Evolutionary conservation across 2,113 vertebrate genomes (phyloP), one percentile per base, ranked within the genome.

Genomic region (Ahaetulla prasina): DNA sequence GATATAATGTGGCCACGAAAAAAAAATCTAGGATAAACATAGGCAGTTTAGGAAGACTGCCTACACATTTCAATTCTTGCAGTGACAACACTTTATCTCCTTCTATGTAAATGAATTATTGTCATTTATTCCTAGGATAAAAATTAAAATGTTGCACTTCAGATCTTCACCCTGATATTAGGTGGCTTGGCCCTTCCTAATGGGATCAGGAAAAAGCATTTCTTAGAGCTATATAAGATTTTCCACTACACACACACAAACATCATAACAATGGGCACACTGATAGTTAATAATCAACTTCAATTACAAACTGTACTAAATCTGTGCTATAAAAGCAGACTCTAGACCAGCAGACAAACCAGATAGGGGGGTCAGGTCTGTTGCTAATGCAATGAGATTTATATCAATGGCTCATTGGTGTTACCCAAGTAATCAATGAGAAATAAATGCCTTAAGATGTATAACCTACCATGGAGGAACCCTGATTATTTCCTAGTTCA

Each of bases 401-500:
- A 92, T 92, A 92, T 92, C 92, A 90, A 90, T 90, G 92, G 88
- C 92, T 90, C 92, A 92, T 90, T 92, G 92, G 92, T 92, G 92
- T 90, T 90, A 92, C 92, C 92, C 85, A 89, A 86, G 92, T 92
- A 92, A 92, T 92, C 92, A 92, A 92, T 92, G 92, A 89, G 92
- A 92, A 92, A 92, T 92, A 92, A 92, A 92, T 92, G 88, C 85
- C 92, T 90, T 55, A 92, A 92, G 88, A 92, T 92, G 92, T 92
- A 92, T 90, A 92, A 90, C 92, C 92, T 90, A 92, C 92, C 92
- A 92, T 90, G 92, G 80, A 92, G 55, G 88, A 89, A 63, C 52
- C 92, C 74, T 92, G 92, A 92, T 92, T 92, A 92, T 90, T 90
- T 92, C 88, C 92, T 92, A 92, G 92, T 92, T 92, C 92, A 92